Evolutionary conservation across 2,113 vertebrate genomes (phyloP).

Genomic region (Callaeas wilsoni): DNA sequence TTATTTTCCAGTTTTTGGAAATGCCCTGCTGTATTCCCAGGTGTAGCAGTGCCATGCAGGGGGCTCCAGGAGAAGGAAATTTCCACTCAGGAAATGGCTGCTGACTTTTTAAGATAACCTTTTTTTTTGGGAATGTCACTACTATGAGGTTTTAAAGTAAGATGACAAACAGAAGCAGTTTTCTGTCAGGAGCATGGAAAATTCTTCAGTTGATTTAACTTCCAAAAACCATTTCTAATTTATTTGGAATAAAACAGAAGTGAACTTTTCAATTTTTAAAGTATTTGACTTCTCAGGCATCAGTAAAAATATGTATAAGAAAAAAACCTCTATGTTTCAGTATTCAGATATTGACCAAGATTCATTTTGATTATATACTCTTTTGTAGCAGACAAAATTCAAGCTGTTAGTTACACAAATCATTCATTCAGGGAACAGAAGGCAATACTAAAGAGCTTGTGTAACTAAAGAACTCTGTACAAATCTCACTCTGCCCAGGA

Average conservation of each 20-base stretch:
- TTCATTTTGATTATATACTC: background rate
- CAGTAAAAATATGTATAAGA: background rate
- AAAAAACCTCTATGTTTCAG: background rate
- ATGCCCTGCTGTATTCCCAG: background rate
- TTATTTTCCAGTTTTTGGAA: background rate
- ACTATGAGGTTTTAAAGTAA: background rate
- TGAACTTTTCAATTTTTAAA: background rate
- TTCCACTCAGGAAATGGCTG: background rate
- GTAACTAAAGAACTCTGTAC: background rate
- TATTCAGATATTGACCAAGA: background rate
- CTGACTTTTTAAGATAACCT: background rate
- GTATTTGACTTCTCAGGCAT: background rate
- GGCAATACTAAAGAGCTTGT: background rate
- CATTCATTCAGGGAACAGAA: constrained; percentile 2
- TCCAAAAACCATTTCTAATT: background rate
- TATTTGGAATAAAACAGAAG: background rate
- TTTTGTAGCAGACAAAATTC: background rate
- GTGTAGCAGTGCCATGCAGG: background rate
- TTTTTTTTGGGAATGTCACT: background rate
- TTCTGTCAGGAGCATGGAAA: background rate
- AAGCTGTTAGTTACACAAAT: background rate
- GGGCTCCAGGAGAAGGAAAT: background rate
- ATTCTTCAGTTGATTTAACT: background rate
- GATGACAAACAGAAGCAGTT: background rate
- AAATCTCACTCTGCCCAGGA: background rate